Percentiles rank a stretch among this genome's conserved stretches.
These are phyloP conservation scores for Cartodere bifasciata DNA, from an alignment of 2,888 invertebrate genomes.

Conservation along the genomic window DNA sequence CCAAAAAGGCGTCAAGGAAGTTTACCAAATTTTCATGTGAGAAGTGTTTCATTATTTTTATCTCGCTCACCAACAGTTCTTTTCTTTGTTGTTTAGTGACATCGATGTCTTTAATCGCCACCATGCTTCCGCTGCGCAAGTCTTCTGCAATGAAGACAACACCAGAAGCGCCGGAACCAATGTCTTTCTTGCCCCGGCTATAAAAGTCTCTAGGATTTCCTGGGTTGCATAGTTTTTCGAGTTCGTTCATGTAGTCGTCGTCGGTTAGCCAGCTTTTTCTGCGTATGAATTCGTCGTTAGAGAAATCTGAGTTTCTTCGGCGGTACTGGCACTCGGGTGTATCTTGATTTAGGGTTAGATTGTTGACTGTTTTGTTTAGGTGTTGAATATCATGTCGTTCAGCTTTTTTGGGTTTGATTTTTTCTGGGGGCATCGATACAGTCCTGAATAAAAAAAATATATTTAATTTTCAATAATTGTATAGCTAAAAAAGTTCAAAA, in stretches of 20 bases:
- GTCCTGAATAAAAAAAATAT: too few species aligned
- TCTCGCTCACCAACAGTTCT: constrained; percentile 90
- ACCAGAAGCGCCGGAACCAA: constrained; percentile 88
- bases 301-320: constrained; percentile 23
- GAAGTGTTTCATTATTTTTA: constrained; percentile 80
- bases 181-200: constrained; percentile 62
- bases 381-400: too few species aligned
- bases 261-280: constrained; percentile 43
- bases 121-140: constrained; percentile 54
- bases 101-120: constrained; percentile 95
- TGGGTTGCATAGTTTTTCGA: constrained; percentile 66
- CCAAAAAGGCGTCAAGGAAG: constrained; percentile 86
- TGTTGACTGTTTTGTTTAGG: constrained; percentile 17
- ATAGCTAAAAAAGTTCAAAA: too few species aligned
- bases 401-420: too few species aligned
- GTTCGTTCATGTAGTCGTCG: constrained; percentile 57
- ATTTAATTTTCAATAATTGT: too few species aligned
- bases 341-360: too few species aligned
- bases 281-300: constrained; percentile 34
- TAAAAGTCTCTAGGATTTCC: constrained; percentile 74
- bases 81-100: constrained; percentile 90
- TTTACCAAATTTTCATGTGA: constrained; percentile 92
- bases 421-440: too few species aligned
- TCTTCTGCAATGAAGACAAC: constrained; percentile 85
- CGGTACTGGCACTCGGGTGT: too few species aligned